Conservation (phyloP, 2,888 invertebrate species). For the Gari tellinella region DNA sequence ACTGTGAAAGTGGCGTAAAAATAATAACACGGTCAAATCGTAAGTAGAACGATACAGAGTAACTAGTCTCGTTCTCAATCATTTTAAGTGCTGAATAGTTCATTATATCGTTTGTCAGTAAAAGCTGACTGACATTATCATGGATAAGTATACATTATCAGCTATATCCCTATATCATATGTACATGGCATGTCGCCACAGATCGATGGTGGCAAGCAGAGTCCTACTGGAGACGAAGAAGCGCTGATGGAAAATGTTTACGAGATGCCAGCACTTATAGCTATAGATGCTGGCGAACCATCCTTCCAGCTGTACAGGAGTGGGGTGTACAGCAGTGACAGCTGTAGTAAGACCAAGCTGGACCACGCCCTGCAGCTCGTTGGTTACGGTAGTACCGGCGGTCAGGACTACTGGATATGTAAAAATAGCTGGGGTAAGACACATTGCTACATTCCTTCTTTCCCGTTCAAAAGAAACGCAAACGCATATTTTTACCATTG, state of each 20-base stretch:
- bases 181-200: slow-evolving; percentile 13
- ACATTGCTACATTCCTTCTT: too few relatives aligned
- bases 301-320: slow-evolving; percentile 68
- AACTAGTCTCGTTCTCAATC: background rate
- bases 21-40: too few relatives aligned
- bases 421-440: slow-evolving; percentile 85
- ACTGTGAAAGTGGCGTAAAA: too few relatives aligned
- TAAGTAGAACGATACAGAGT: background rate
- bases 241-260: slow-evolving; percentile 54
- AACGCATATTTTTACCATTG: too few relatives aligned
- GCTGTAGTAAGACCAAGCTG: slow-evolving; percentile 44
- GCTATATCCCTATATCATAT: too few relatives aligned
- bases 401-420: slow-evolving; percentile 67
- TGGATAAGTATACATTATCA: too few relatives aligned
- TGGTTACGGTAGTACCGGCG: slow-evolving; percentile 56
- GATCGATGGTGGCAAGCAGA: slow-evolving; percentile 54
- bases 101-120: too few relatives aligned
- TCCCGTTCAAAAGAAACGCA: too few relatives aligned
- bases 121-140: too few relatives aligned
- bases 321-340: slow-evolving; percentile 56
- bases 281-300: slow-evolving; percentile 66
- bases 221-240: slow-evolving; percentile 58
- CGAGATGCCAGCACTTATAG: slow-evolving; percentile 60
- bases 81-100: too few relatives aligned
- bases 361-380: slow-evolving; percentile 65